Percentiles rank a stretch among this genome's conserved stretches.
These are phyloP conservation scores for Microtus pennsylvanicus DNA, from an alignment of 2,113 vertebrate species.

Conservation along the genomic window DNA sequence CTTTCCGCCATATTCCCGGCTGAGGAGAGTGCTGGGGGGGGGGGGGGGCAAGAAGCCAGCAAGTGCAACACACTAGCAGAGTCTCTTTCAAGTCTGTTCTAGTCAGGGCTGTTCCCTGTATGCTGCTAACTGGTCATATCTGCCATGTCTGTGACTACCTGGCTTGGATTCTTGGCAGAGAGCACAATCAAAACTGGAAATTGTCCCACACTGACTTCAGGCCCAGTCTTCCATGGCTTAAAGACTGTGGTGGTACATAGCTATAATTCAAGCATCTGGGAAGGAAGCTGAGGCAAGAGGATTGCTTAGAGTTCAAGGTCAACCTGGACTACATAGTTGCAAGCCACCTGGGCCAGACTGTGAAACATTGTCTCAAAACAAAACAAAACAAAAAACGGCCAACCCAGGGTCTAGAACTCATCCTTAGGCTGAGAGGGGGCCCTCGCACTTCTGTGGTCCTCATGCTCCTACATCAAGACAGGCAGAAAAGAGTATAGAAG, in stretches of 20 bases:
- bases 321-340: background rate
- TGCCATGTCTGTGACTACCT: background rate
- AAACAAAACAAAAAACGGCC: background rate
- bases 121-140: background rate
- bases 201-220: background rate
- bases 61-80: fast-evolving
- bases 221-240: background rate
- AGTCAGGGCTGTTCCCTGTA: background rate
- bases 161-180: slow-evolving; percentile 26
- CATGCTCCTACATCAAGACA: background rate
- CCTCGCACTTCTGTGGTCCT: background rate
- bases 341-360: background rate
- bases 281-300: background rate
- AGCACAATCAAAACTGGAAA: background rate
- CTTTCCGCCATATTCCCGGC: background rate
- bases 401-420: background rate
- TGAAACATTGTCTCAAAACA: background rate
- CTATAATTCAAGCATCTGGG: background rate
- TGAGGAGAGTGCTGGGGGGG: background rate
- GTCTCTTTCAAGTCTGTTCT: background rate
- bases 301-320: background rate
- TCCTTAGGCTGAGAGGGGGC: background rate
- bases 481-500: background rate
- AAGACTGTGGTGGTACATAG: background rate
- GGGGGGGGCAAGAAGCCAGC: background rate